Evolutionary conservation across 2,113 vertebrate species (phyloP), one percentile per base, ranked within the genome.

Genomic region (Apus apus): DNA sequence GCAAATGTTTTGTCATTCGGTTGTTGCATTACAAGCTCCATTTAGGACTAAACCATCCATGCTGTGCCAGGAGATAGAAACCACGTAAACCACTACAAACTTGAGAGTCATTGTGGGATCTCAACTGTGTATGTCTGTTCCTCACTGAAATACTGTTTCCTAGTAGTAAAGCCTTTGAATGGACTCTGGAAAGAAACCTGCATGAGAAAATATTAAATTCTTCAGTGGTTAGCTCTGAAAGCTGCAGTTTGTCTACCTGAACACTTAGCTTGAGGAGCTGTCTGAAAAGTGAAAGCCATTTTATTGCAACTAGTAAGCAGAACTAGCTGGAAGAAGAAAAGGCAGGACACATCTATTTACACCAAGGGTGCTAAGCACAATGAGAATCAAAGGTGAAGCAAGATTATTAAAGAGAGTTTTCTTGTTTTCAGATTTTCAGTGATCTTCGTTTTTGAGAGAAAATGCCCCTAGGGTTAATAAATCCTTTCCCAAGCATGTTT

Each of bases 11-110:
- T 88, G 78, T 93, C 90, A 83, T 54, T 73, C 91, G 70, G 85
- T 93, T 90, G 93, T 93, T 95, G 81, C 71, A 70, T 94, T 93
- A 80, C 93, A 91, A 91, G 94, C 78, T 90, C 90, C 64, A 93
- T 94, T 96, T 94, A 94, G 78, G 79, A 90, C 79, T 95, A 94
- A 94, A 96, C 72, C 82, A 93, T 66, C 93, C 16, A 0, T 94
- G 56, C 61, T 77, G 29, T 65, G 75, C 54, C 75, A 77, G 58
- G 85, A 93, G 78, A 94, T 23, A 83, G 82, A 70, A 95, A 85
- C 43, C 72, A 88, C 8, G 43, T 64, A 83, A 97, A 90, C 64
- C 58, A 67, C 91, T 26, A 64, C 16, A 67, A 85, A 91, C 72
- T 30, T 80, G 64, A 90, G 78, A 83, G 67, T 56, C 64, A 66